Base-by-base conservation (phyloP, 1,140 invertebrate genomes). In the Panagrolaimus sp. region DNA sequence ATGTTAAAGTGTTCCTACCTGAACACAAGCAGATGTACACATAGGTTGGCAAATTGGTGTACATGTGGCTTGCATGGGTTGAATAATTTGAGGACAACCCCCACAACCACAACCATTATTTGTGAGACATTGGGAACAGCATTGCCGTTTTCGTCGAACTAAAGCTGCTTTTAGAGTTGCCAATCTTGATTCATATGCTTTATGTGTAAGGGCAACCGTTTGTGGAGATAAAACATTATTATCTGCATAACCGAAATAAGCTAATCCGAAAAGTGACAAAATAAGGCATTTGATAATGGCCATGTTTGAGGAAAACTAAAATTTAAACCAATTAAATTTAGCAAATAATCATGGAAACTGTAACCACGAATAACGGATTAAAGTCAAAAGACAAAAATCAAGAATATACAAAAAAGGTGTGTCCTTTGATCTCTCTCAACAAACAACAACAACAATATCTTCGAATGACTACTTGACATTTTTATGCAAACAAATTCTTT, bases 141-240 rank as follows among this genome's bases (percentile, higher is more conserved):
- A 68, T 68, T 68, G 67, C 15, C 67, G 47, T 24, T 68, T 68
- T 17, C 32, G 32, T 14, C 67, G 67, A 15, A 68, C 48, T 9
- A 68, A 45, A 12, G 52, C 52, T 28, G 52, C 52, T 21, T 58
- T 58, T 28, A 58, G 17, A 26, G 52, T 58, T 12, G 52, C 52
- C 8, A 58, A 28, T 26, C 52, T 21, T 8, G 52, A 4, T 58
- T 58, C 52, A 58, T 26, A 58, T 4, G 5, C 21, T 58, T 28
- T 58, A 21, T 58, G 15, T 28, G 52, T n/a, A 12, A 12, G 52
- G 15, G 52, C 52, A 58, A 28, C 10, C 1, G 52, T n/a, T 26
- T 58, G 28, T n/a, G 52, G 28, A n/a, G 52, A 21, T 58, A 28
- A 55, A 12, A 10, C 52, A n/a, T n/a, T 21, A 52, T 52, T 24